Conservation (phyloP, 2,113 vertebrate species). For the Panurus biarmicus region DNA sequence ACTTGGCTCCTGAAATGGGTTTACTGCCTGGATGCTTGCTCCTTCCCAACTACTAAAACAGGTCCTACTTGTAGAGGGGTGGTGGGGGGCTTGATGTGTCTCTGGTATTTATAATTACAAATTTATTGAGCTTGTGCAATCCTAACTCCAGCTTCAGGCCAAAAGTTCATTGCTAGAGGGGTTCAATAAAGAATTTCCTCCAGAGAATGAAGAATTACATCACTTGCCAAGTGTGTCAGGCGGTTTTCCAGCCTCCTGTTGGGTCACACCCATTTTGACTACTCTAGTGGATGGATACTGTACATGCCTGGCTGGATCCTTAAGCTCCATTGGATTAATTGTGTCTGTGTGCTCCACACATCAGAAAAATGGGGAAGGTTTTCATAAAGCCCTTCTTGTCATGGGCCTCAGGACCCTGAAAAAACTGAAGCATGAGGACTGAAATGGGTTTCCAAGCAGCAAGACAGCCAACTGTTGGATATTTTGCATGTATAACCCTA, state of each 20-base stretch:
- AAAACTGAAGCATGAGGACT: not conserved
- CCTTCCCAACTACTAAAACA: conserved; percentile 12
- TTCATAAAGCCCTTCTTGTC: not conserved
- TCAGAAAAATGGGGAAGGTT: not conserved
- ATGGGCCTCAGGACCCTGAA: not conserved
- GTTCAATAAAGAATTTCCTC: conserved; percentile 56
- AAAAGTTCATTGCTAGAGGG: conserved; percentile 56
- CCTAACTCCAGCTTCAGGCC: conserved; percentile 50
- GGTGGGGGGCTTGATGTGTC: not conserved
- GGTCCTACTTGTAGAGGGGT: conserved; percentile 2
- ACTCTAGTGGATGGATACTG: not conserved
- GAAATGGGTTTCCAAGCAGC: not conserved
- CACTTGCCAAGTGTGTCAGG: conserved; percentile 55
- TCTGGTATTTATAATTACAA: conserved; percentile 54
- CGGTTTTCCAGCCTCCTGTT: conserved; percentile 21
- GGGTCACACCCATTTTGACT: conserved; percentile 13
- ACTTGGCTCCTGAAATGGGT: not conserved
- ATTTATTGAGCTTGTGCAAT: conserved; percentile 56
- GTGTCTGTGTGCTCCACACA: not conserved
- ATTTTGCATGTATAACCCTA: not conserved
- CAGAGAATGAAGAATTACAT: conserved; percentile 32
- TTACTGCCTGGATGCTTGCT: not conserved
- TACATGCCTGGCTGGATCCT: not conserved
- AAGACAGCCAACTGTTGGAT: not conserved
- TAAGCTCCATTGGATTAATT: not conserved